Base-by-base conservation (phyloP, 2,888 invertebrate genomes). In the Chouioia cunea region DNA sequence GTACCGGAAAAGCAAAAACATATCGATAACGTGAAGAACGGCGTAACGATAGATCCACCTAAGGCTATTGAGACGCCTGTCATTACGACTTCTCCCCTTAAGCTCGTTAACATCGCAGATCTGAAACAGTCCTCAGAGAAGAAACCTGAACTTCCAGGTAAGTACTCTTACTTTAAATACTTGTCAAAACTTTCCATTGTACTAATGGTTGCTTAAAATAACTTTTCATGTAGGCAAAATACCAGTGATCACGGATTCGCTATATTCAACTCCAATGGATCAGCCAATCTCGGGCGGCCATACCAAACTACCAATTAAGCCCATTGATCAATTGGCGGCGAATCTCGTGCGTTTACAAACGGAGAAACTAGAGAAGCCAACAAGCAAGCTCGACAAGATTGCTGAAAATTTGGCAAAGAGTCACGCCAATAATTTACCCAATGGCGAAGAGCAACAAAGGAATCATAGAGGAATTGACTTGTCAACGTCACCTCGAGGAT, bases 391-490 rank as follows among this genome's bases (percentile, higher is more conserved):
- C 18, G 85, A 86, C n/a, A 85, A 84, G 62, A 86, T 86, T 36
- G 85, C 85, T 0, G 83, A 85, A 63, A 84, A 82, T 65, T 70
- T 86, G 44, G 85, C 85, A 0, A 82, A 84, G 44, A 80, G 82
- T 18, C 79, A 81, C 48, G 76, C 54, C 2, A 72, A 63, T 20
- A 46, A 48, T 23, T 10, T 73, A 20, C 56, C 70, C 0, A 76
- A 73, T 36, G 73, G 73, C 4, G 71, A 78, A 6, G 82, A 81
- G 1, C 52, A 70, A 8, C 60, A 71, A 12, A 77, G 79, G 54
- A 77, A 73, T 22, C 81, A 82, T 16, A 77, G 81, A 46, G 82
- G 85, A 2, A 83, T 85, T 73, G 83, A 85, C 71, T 48, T 85
- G 8, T 83, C 84, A 2, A 80, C 83, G 0, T 79, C 81, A 1